Evolutionary conservation across 1,140 invertebrate genomes (phyloP).

Genomic region (Pogonomyrmex barbatus): DNA sequence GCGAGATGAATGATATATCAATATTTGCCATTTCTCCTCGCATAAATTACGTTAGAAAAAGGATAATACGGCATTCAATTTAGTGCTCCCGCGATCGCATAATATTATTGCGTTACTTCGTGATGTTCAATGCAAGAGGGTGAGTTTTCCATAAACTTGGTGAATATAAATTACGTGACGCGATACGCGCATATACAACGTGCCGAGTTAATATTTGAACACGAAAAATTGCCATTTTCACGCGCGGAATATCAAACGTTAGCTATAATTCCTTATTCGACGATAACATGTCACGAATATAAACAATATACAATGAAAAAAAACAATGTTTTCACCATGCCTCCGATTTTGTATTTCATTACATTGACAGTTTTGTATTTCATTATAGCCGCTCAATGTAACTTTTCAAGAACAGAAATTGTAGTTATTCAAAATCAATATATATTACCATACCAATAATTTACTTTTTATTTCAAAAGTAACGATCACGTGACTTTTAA

Average conservation of each 20-base stretch:
- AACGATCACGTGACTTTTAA: not conserved
- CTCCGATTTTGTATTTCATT: not conserved
- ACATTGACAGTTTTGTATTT: not conserved
- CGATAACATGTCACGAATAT: not conserved
- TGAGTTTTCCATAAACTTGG: slow-evolving; percentile 11
- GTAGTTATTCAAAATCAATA: not conserved
- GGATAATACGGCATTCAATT: slow-evolving; percentile 37
- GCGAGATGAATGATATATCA: not conserved
- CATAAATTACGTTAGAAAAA: slow-evolving; percentile 30
- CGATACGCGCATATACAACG: not conserved
- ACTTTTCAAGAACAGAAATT: not conserved
- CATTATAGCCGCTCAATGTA: not conserved
- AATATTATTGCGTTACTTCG: slow-evolving; percentile 42
- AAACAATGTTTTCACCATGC: not conserved
- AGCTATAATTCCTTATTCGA: not conserved
- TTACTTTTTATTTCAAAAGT: not conserved
- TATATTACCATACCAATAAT: not conserved
- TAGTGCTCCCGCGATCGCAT: not conserved
- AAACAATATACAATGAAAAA: slow-evolving; percentile 22
- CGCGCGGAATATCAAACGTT: not conserved
- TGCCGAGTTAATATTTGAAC: slow-evolving; percentile 36
- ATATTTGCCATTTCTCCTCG: not conserved
- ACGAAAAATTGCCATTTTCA: slow-evolving; percentile 24
- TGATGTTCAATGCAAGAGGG: not conserved
- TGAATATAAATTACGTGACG: slow-evolving; percentile 20